Evolutionary conservation across 1,140 invertebrate species (phyloP).

Genomic region (Conus betulinus): DNA sequence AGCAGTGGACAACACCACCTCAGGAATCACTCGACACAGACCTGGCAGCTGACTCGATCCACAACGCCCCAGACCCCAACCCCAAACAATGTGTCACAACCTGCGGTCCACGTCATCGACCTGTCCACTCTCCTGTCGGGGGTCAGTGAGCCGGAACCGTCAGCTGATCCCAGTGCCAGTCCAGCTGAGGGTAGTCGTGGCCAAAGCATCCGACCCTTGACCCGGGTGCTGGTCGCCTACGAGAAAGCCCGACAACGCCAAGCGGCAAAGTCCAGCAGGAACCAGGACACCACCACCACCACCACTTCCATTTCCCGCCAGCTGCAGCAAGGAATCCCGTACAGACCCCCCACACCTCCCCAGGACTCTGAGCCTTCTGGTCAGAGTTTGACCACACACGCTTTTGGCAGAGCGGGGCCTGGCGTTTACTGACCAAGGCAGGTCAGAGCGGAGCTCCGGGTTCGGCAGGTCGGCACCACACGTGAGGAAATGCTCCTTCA

Average conservation of each 20-base stretch:
- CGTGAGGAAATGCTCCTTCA: neutral
- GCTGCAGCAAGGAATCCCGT: constrained; percentile 19
- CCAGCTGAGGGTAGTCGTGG: neutral
- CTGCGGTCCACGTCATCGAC: constrained; percentile 12
- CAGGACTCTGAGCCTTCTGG: neutral
- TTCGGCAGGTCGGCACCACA: neutral
- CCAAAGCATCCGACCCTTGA: neutral
- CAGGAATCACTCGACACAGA: neutral
- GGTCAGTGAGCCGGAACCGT: neutral
- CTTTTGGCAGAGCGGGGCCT: neutral
- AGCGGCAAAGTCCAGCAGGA: neutral
- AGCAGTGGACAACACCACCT: neutral
- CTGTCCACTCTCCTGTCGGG: constrained; percentile 12
- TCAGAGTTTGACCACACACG: neutral
- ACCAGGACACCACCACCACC: neutral
- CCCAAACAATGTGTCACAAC: neutral
- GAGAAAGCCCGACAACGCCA: constrained; percentile 15
- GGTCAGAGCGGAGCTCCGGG: neutral
- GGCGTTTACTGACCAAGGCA: neutral
- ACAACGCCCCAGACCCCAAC: neutral
- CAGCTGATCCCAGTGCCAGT: neutral
- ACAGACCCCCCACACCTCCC: constrained; percentile 2
- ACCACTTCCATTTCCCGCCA: constrained; percentile 12
- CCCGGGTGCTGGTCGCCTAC: constrained; percentile 11
- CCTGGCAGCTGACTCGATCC: neutral